Base-by-base conservation (phyloP, 2,797 vertebrate genomes). In the Petrocephalus schoutedeni region DNA sequence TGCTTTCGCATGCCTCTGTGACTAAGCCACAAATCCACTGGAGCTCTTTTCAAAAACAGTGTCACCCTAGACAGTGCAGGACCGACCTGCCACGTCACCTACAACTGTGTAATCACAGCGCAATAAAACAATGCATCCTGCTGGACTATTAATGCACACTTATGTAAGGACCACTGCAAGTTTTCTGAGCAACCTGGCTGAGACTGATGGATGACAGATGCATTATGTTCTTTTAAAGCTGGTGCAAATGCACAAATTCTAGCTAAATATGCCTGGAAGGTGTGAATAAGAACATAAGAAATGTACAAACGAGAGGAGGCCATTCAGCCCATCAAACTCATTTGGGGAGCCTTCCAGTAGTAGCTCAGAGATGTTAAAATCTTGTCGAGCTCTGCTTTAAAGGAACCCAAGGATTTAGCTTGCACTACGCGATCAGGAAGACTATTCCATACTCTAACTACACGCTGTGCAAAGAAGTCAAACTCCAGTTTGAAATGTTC, bases 71-170 rank as follows among this genome's bases (percentile, higher is more conserved):
- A 74, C 67, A 41, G 67, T 3, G 5, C 32, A 32, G 36, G 67
- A 74, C 32, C 67, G 36, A 71, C 64, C 36, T 71, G 28, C n/a
- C 12, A 41, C 23, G 32, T 74, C 32, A 74, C 32, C 4, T 32
- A 74, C 32, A 74, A 41, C 32, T 74, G 32, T 41, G 32, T 74
- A 74, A 74, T 74, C 12, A 74, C 32, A 74, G 67, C 23, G 67
- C 12, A 74, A 41, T 41, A 74, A 19, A 36, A 32, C 67, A 74
- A 41, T 19, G 67, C 36, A 4, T 74, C 14, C 12, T 19, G 14
- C 32, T 74, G 67, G 67, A 74, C 67, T 98, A 98, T 82, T 45
- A 82, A 51, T 51, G 21, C 7, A 51, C 41, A n/a, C 6, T 45
- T 82, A 9, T n/a, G 16, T 41, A 21, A 82, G 77, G 49, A 45